Evolutionary conservation across 2,888 invertebrate genomes (phyloP).

Genomic region (Trachelus stipa): DNA sequence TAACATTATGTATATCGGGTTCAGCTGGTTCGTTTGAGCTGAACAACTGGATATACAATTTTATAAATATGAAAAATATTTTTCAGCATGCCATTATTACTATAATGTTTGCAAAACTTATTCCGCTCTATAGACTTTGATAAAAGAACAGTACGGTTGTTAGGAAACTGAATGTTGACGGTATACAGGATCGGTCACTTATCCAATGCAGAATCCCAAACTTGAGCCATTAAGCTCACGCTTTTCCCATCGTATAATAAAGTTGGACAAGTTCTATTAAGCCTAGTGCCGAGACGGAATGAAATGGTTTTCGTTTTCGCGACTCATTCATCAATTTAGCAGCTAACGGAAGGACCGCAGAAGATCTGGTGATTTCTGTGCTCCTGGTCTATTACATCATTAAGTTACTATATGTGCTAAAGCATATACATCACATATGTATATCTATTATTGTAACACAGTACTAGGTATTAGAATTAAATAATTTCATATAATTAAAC

Average conservation of each 20-base stretch:
- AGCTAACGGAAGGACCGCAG: conserved; percentile 36
- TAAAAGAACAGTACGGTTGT: background rate
- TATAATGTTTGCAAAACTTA: background rate
- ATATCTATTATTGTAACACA: background rate
- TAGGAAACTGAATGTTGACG: background rate
- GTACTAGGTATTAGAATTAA: background rate
- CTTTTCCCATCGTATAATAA: conserved; percentile 52
- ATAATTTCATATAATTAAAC: background rate
- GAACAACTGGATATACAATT: background rate
- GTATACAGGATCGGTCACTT: conserved; percentile 27
- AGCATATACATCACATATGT: background rate
- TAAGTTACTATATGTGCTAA: background rate
- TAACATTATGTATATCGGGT: no score
- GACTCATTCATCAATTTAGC: conserved; percentile 62
- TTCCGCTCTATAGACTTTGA: background rate
- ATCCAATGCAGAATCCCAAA: conserved; percentile 13
- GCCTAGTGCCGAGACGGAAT: conserved; percentile 39
- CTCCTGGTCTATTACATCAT: background rate
- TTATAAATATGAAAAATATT: background rate
- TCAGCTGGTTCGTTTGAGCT: background rate
- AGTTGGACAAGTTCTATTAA: conserved; percentile 65
- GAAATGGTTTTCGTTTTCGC: conserved; percentile 41
- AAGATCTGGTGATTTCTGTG: background rate
- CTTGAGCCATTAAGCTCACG: conserved; percentile 45
- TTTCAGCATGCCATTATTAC: background rate